Base-by-base conservation (phyloP, 2,888 invertebrate species). In the Dicycla oo region DNA sequence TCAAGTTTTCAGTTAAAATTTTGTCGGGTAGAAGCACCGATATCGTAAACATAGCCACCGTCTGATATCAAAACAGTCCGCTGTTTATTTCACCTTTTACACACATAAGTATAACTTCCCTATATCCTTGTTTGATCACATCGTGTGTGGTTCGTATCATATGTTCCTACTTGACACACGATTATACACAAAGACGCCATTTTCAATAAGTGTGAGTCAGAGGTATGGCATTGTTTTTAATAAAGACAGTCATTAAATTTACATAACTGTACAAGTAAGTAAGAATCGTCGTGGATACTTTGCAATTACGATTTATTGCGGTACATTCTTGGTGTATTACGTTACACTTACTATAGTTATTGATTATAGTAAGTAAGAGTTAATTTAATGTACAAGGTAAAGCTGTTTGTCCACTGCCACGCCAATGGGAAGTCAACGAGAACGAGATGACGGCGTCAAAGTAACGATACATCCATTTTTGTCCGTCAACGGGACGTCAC, bases 51-150 rank as follows among this genome's bases (percentile, higher is more conserved):
- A 76, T 69, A 20, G 65, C 74, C 38, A 53, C 51, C 63, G 79
- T 71, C 53, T 85, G 85, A 88, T 90, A 89, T 89, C 82, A 89
- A 86, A 90, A 90, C 87, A 90, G 77, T 69, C 65, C 53, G 30
- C 58, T 81, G 88, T 86, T 86, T 87, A 86, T 87, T 82, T 87
- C 84, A 87, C 83, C 80, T 85, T 85, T 84, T 74, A 69, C 78
- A 78, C 73, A 80, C 75, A 72, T 78, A 51, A 74, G 74, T 81
- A 81, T 87, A 75, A 73, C 78, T 73, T 83, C 74, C 79, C 30
- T 73, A n/a, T 67, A 58, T 60, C 69, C 58, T 81, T 83, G 81
- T 83, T 82, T 38, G 49, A 60, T 63, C 38, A 54, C 84, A 56
- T 64, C 78, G 78, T 85, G 86, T 86, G 86, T 76, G 86, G 85